Percentiles rank a stretch among this genome's conserved stretches.
Conservation (phyloP, 2,797 vertebrate species). For the Anniella stebbinsi region DNA sequence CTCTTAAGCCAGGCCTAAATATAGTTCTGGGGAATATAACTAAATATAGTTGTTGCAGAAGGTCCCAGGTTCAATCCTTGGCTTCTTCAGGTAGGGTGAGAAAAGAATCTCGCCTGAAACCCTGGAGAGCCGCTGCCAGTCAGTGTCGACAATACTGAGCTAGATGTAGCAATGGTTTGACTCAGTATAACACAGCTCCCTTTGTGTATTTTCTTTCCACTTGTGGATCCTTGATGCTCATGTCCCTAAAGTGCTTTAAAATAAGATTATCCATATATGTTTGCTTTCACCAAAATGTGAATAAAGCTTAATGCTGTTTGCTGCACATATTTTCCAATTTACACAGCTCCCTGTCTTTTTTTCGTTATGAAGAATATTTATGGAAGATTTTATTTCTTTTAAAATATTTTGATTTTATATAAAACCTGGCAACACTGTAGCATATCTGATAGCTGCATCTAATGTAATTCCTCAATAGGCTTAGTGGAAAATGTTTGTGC, state of each 20-base stretch:
- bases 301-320: not conserved
- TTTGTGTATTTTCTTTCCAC: no score
- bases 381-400: not conserved
- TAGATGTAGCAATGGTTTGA: no score
- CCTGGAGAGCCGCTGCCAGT: no score
- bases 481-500: no score
- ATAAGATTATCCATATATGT: not conserved
- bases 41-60: no score
- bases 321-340: not conserved
- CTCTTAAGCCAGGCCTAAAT: no score
- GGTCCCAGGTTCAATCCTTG: no score
- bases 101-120: no score
- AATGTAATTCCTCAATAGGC: not conserved
- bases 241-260: not conserved
- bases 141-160: no score
- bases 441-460: not conserved
- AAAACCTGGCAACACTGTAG: not conserved
- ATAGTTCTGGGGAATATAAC: no score
- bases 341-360: not conserved
- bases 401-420: not conserved
- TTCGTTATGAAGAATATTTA: conserved; percentile 31
- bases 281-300: not conserved
- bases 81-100: no score
- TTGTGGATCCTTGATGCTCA: not conserved
- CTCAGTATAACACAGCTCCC: no score